Conservation (phyloP, 2,888 invertebrate genomes). For the Machimus atricapillus region DNA sequence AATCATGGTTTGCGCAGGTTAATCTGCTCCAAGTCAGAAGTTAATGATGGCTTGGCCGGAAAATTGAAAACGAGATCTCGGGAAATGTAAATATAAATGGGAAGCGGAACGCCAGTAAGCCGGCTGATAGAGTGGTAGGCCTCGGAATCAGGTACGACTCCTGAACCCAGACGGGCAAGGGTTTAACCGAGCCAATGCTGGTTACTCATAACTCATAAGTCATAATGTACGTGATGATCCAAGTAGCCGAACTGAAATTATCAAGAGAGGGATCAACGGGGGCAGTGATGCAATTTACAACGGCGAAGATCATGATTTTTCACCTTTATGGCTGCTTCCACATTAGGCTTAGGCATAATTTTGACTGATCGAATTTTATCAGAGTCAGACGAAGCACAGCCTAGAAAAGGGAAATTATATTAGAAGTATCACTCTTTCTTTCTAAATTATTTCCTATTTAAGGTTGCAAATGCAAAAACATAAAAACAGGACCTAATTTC, state of each 20-base stretch:
- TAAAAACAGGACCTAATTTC: no score
- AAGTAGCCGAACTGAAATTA: slow-evolving; percentile 2
- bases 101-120: slow-evolving; percentile 42
- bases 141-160: not conserved
- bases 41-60: slow-evolving; percentile 46
- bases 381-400: not conserved
- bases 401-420: not conserved
- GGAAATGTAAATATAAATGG: slow-evolving; percentile 47
- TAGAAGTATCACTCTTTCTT: not conserved
- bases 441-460: not conserved
- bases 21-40: slow-evolving; percentile 46
- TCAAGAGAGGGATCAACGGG: slow-evolving; percentile 6
- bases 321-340: slow-evolving; percentile 42
- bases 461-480: not conserved
- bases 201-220: slow-evolving; percentile 11
- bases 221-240: slow-evolving; percentile 32
- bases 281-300: slow-evolving; percentile 39
- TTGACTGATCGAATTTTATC: not conserved
- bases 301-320: slow-evolving; percentile 44
- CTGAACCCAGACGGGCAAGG: slow-evolving; percentile 4
- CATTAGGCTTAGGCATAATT: not conserved
- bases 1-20: slow-evolving; percentile 45
- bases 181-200: not conserved
- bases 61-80: slow-evolving; percentile 48
- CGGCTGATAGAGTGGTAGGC: not conserved